phyloP scores from a whole-genome alignment of 2,888 invertebrate species.

The Schrankia costaestrigalis region DNA sequence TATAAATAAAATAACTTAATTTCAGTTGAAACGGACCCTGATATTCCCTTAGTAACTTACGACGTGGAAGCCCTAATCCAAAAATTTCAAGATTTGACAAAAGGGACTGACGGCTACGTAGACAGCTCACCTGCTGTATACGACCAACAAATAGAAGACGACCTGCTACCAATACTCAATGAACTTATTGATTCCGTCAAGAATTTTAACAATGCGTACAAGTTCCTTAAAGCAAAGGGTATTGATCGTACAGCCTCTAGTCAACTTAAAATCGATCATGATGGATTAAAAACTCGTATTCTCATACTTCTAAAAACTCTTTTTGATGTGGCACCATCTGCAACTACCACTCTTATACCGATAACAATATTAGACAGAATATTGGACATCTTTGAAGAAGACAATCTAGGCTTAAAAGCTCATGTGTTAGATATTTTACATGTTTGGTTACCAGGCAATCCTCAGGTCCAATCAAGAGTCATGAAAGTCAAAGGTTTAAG shows the following conservation, averaged over 20 bases:
- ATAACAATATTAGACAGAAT: slow-evolving; percentile 47
- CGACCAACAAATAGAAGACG: slow-evolving; percentile 29
- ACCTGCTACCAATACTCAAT: slow-evolving; percentile 36
- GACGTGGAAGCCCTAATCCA: slow-evolving; percentile 31
- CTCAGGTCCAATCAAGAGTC: slow-evolving; percentile 54
- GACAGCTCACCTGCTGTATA: slow-evolving; percentile 31
- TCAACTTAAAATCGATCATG: slow-evolving; percentile 32
- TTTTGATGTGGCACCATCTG: slow-evolving; percentile 46
- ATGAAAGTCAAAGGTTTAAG: slow-evolving; percentile 62
- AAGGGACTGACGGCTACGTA: slow-evolving; percentile 19
- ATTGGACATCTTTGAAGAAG: slow-evolving; percentile 55
- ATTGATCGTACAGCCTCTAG: slow-evolving; percentile 45
- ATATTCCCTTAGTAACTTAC: too few relatives aligned
- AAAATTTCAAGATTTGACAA: slow-evolving; percentile 32
- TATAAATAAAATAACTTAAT: too few relatives aligned
- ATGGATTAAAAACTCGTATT: slow-evolving; percentile 40
- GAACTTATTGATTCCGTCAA: slow-evolving; percentile 39
- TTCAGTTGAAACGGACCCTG: slow-evolving; percentile 10
- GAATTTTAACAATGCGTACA: slow-evolving; percentile 40
- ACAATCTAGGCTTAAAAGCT: slow-evolving; percentile 48
- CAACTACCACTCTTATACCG: slow-evolving; percentile 43
- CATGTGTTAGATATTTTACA: slow-evolving; percentile 51
- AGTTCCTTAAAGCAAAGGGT: slow-evolving; percentile 53
- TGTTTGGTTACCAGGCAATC: slow-evolving; percentile 59
- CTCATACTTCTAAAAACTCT: slow-evolving; percentile 46